Evolutionary conservation across 1,140 invertebrate species (phyloP).

Genomic region (Akabosia matsudoensis): DNA sequence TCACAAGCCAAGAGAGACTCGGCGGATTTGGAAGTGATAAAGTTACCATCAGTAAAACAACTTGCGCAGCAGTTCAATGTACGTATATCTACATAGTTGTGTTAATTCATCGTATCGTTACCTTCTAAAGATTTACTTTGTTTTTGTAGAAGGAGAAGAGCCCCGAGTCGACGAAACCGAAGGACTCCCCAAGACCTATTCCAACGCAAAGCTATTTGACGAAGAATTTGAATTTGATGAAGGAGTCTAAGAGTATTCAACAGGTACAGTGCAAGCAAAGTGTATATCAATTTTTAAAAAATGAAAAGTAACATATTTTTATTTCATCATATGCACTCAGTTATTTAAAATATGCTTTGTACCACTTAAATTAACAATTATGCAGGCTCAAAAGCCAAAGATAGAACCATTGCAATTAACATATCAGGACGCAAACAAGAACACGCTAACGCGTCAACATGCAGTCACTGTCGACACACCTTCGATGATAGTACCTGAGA

Average conservation of each 20-base stretch:
- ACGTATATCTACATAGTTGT: background rate
- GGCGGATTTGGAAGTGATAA: slow-evolving; percentile 36
- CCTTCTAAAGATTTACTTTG: background rate
- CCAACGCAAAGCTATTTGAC: background rate
- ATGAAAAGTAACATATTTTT: too few species aligned
- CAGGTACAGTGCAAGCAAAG: too few species aligned
- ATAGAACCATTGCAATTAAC: background rate
- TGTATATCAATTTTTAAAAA: too few species aligned
- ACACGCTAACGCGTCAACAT: background rate
- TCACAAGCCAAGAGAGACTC: background rate
- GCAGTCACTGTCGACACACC: background rate
- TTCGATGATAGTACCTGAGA: background rate
- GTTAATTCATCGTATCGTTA: background rate
- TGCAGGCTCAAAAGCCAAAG: background rate
- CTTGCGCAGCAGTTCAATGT: slow-evolving; percentile 41
- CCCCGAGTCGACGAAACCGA: background rate
- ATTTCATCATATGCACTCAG: too few species aligned
- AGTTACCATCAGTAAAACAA: slow-evolving; percentile 42
- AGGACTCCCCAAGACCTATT: background rate
- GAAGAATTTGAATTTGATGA: background rate
- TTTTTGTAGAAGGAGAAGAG: background rate
- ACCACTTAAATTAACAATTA: too few species aligned
- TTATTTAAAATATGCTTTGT: too few species aligned
- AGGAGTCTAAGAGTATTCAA: slow-evolving; percentile 9
- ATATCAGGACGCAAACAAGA: background rate